Base-by-base conservation (phyloP, 1,140 invertebrate genomes). In the Papilio aristodemus region DNA sequence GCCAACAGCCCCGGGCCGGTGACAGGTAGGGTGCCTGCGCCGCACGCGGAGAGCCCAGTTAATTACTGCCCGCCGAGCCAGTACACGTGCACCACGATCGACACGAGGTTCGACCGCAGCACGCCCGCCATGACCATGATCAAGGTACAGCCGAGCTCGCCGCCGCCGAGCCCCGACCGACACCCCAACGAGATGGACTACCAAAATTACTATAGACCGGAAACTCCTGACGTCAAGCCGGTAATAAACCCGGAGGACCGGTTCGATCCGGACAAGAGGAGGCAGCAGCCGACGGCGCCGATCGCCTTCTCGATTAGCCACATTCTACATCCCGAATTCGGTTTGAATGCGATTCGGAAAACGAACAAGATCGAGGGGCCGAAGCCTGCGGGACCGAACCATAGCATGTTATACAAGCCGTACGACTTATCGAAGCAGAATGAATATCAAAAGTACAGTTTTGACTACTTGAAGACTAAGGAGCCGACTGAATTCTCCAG, bases 1-100 rank as follows among this genome's bases (percentile, higher is more conserved):
- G 93, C 93, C 67, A 93, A 92, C 80, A 93, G 92, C 72, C 91
- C 90, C 0, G 90, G 89, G 0, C 90, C 90, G 0, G 83, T 90
- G 0, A 72, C 85, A 0, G 83, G 87, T 0, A 81, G 87, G 71
- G 85, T 87, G 0, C 90, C 90, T 1, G 81, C 85, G 0, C 85
- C 90, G 0, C 83, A 90, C n/a, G 60, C 81, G 0, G 85, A 79
- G 3, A 81, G 71, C 38, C 71, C 70, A 43, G 62, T 72, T 10
- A 75, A 72, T 38, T 80, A 76, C 58, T 74, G 74, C 62, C 78
- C 75, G 0, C 87, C 73, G 54, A 89, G 78, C 37, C 87, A 91
- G 70, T 91, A 91, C 60, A 91, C 87, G 2, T 91, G 87, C 67
- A 91, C 87, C 0, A 91, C 89, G 0, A 90, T 91, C 13, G 86